A percentile compares a stretch with the other conserved stretches of the same genome.
phyloP scores from a whole-genome alignment of 2,888 invertebrate genomes.

The Anthrax anthrax region DNA sequence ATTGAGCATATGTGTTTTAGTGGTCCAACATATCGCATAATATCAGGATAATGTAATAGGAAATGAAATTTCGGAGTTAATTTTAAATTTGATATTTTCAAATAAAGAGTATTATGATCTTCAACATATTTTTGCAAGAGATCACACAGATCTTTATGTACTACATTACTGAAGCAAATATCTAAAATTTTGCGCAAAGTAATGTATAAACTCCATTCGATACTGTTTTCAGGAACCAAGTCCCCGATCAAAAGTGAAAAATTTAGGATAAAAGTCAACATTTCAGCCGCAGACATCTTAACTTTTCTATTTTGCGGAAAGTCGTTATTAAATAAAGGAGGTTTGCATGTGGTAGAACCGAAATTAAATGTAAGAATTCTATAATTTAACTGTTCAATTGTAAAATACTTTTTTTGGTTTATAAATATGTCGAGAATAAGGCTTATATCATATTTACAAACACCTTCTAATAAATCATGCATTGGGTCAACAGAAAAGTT shows the following conservation, averaged over 20 bases:
- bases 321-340: constrained; percentile 1
- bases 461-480: constrained; percentile 8
- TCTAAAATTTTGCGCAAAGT: constrained; percentile 1
- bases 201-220: constrained; percentile 1
- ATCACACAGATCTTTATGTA: background rate
- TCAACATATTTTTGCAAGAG: constrained; percentile 9
- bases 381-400: constrained; percentile 2
- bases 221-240: background rate
- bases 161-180: background rate
- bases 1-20: constrained; percentile 11
- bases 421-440: constrained; percentile 1
- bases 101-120: constrained; percentile 12
- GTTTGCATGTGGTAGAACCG: background rate
- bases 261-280: background rate
- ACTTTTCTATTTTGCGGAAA: background rate
- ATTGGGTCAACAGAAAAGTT: constrained; percentile 6
- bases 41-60: constrained; percentile 13
- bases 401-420: background rate
- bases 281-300: constrained; percentile 2
- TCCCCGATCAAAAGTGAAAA: constrained; percentile 3
- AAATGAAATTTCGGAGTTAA: constrained; percentile 15
- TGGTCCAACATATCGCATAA: constrained; percentile 13
- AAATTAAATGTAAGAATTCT: constrained; percentile 1
- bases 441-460: constrained; percentile 4
- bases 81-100: constrained; percentile 6